These are phyloP conservation scores for Geotrypetes seraphini DNA, from an alignment of 2,797 vertebrate genomes.

Conservation along the genomic window DNA sequence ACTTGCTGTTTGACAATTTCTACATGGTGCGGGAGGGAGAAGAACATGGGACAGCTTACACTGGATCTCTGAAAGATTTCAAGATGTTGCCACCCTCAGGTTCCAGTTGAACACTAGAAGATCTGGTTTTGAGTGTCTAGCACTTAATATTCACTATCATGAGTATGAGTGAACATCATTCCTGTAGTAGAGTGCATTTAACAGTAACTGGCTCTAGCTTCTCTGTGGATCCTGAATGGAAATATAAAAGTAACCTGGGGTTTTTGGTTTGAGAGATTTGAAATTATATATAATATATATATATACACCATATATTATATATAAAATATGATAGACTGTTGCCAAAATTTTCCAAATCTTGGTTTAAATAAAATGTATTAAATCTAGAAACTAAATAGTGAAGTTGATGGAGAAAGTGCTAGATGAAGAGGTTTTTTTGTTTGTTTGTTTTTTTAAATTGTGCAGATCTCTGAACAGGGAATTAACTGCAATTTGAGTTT, in stretches of 20 bases:
- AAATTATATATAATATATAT: too few relatives aligned
- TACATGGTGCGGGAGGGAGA: conserved; percentile 47
- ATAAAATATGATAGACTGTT: conserved; percentile 46
- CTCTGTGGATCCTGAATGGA: conserved; percentile 53
- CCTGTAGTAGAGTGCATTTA: conserved; percentile 61
- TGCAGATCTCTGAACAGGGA: conserved; percentile 41
- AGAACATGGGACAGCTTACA: conserved; percentile 50
- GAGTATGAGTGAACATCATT: conserved; percentile 51
- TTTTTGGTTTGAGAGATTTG: conserved; percentile 40
- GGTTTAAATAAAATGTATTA: conserved; percentile 65
- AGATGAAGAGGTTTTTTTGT: conserved; percentile 46
- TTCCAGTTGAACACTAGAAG: conserved; percentile 47
- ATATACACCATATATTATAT: too few relatives aligned
- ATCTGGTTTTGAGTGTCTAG: conserved; percentile 56
- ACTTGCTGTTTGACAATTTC: conserved; percentile 50
- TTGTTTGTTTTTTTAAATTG: conserved; percentile 41
- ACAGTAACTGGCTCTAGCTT: conserved; percentile 44
- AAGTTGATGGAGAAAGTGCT: too few relatives aligned
- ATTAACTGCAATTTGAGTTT: conserved; percentile 33
- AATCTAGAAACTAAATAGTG: conserved; percentile 41
- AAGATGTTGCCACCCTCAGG: conserved; percentile 47
- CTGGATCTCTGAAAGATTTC: conserved; percentile 57
- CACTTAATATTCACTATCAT: conserved; percentile 59
- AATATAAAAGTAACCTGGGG: conserved; percentile 60
- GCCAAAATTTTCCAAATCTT: conserved; percentile 43